Conservation (phyloP, 2,888 invertebrate genomes). For the Didymodactylos carnosus region DNA sequence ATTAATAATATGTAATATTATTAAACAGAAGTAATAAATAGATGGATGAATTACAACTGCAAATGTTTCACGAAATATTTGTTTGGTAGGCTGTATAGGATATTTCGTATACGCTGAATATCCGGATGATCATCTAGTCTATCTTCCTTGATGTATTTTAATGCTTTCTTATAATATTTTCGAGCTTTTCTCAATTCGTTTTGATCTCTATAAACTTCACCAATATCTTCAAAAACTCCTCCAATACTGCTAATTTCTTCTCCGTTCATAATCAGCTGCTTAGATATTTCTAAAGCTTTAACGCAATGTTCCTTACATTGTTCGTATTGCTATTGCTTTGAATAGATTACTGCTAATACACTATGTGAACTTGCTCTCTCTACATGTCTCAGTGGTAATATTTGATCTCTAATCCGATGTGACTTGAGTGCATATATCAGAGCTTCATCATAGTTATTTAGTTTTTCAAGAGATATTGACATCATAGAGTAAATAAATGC, state of each 20-base stretch:
- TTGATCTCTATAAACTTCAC: background rate
- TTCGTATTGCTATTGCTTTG: background rate
- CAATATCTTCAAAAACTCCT: background rate
- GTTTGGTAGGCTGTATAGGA: too few relatives aligned
- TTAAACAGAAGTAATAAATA: too few relatives aligned
- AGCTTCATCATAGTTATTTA: background rate
- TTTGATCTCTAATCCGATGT: background rate
- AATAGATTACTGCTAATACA: background rate
- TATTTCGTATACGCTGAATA: background rate
- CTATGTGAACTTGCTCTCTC: background rate
- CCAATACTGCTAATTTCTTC: background rate
- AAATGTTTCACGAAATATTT: too few relatives aligned
- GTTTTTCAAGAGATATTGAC: background rate
- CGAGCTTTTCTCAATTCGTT: background rate
- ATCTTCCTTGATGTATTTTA: background rate
- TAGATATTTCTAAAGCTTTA: background rate
- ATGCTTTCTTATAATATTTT: background rate
- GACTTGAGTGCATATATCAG: background rate
- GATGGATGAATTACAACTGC: too few relatives aligned
- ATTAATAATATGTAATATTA: too few relatives aligned
- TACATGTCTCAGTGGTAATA: background rate
- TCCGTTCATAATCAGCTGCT: background rate
- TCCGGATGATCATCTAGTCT: background rate
- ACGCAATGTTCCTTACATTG: background rate
- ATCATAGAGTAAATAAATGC: background rate